Evolutionary conservation across 2,888 invertebrate species (phyloP).

Genomic region (Amblyjoppa fuscipennis): DNA sequence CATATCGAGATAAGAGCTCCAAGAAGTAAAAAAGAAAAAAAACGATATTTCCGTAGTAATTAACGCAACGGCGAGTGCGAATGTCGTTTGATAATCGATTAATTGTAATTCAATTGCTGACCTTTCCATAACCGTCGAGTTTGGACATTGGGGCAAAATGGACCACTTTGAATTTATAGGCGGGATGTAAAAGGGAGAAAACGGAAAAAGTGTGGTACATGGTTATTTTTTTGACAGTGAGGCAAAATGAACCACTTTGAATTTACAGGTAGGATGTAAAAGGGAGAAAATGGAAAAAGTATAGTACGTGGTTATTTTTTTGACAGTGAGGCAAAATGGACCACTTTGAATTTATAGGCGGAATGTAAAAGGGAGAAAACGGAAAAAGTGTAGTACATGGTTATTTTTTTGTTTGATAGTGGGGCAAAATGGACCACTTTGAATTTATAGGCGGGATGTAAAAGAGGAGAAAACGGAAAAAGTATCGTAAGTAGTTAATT

Average conservation of each 20-base stretch:
- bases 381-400: too few relatives aligned
- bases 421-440: background rate
- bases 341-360: background rate
- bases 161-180: background rate
- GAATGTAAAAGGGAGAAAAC: too few relatives aligned
- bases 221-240: background rate
- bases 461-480: background rate
- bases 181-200: background rate
- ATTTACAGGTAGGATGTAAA: background rate
- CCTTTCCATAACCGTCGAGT: background rate
- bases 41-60: background rate
- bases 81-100: background rate
- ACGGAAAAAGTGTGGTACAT: background rate
- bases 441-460: background rate
- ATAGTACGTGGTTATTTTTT: too few relatives aligned
- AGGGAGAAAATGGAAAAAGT: too few relatives aligned
- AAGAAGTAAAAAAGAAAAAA: background rate
- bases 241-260: background rate
- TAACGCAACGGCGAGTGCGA: slow-evolving; percentile 2
- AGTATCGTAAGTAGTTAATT: background rate
- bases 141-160: background rate
- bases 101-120: background rate
- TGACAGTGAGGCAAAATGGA: background rate
- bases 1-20: slow-evolving; percentile 15
- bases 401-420: too few relatives aligned